Conservation (phyloP, 2,113 vertebrate species). For the Salvelinus alpinus region DNA sequence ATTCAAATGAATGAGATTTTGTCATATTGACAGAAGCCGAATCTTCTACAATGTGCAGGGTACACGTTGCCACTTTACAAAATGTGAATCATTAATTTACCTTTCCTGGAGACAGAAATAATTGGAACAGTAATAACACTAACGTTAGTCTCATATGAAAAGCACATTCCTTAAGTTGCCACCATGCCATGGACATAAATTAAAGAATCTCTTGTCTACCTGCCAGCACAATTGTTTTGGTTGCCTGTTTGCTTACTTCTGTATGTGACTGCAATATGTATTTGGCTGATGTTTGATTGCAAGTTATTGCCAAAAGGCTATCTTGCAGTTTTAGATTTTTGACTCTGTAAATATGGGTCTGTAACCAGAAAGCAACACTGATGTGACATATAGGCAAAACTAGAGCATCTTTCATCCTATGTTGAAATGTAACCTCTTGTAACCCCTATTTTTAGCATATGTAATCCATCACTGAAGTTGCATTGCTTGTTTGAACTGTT, state of each 20-base stretch:
- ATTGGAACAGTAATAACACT: neutral
- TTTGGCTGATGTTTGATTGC: neutral
- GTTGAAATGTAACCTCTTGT: too few relatives aligned
- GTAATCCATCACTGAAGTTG: too few relatives aligned
- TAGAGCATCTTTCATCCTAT: too few relatives aligned
- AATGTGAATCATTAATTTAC: neutral
- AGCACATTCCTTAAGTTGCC: neutral
- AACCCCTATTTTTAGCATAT: too few relatives aligned
- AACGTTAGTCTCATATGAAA: neutral
- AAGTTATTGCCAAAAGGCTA: too few relatives aligned
- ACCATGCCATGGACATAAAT: neutral
- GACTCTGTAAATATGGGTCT: too few relatives aligned
- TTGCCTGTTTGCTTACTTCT: neutral
- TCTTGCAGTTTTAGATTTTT: too few relatives aligned
- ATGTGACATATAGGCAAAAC: too few relatives aligned
- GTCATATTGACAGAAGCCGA: neutral
- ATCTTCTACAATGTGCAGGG: neutral
- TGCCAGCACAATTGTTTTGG: neutral
- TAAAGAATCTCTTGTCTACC: neutral
- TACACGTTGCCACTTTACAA: neutral
- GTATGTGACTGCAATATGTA: too few relatives aligned
- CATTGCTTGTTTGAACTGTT: neutral
- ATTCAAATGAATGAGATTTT: too few relatives aligned
- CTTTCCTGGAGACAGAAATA: too few relatives aligned
- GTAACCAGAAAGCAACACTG: too few relatives aligned